Base-by-base conservation (phyloP, 2,797 vertebrate genomes). In the Onychomys arenicola region DNA sequence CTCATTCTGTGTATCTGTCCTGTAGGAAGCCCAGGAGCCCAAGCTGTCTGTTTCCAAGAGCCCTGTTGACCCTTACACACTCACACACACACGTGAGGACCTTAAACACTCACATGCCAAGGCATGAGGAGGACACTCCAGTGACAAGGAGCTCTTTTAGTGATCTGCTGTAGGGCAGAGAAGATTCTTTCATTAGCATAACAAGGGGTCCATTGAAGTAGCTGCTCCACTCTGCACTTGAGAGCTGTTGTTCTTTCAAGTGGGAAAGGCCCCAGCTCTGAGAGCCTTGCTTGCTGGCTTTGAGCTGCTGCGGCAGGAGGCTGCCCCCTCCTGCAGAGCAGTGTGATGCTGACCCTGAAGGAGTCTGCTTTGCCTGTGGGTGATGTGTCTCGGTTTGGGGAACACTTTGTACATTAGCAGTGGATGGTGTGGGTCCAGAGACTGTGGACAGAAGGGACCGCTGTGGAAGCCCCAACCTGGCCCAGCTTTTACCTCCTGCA, bases 221-320 rank as follows among this genome's bases (percentile, higher is more conserved):
- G 59, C 69, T 82, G 92, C 95, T 97, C 92, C 73, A 88, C 82
- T 93, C 75, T 95, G 95, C 67, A 82, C 96, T 97, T 57, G 86
- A 97, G 92, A 94, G 71, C 87, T 96, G 71, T 94, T 97, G 89
- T 81, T 93, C 83, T 96, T 94, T 97, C 91, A 95, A 96, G 97
- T 91, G 83, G 65, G 90, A 29, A 69, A 96, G 86, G 89, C 25
- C 69, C 52, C 55, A 9, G 37, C 82, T 92, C 88, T 89, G 11
- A 69, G 3, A 11, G 52, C 65, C 49, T 65, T 65, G 86, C 76
- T 57, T 19, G 25, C 78, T 3, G 16, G 40, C 75, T 37, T 85
- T 43, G 21, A 43, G 52, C 63, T n/a, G 90, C 12, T 76, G 63
- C 34, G 5, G 37, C 65, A 40, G 40, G 49, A 71, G 40, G 29